Percentiles rank a stretch among this genome's conserved stretches.
These are phyloP conservation scores for Panthera leo DNA, from an alignment of 2,113 vertebrate genomes.

Conservation along the genomic window DNA sequence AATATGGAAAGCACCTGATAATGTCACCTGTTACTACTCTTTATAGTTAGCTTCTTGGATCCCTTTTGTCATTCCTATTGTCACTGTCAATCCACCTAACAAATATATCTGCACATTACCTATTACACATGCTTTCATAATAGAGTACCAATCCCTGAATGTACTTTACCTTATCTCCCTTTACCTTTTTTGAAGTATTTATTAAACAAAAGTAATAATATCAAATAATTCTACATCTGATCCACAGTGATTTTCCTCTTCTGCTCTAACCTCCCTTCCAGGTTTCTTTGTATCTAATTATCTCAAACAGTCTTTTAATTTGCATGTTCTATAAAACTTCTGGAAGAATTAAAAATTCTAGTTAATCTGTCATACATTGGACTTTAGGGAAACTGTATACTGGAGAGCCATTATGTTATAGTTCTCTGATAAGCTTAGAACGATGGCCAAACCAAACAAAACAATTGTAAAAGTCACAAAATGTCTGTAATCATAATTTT, in stretches of 20 bases:
- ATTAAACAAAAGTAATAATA: not conserved
- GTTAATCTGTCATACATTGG: not conserved
- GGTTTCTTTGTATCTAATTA: not conserved
- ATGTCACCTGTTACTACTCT: not conserved
- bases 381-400: not conserved
- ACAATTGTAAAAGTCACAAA: not conserved
- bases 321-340: not conserved
- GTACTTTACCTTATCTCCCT: not conserved
- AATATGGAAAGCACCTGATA: not conserved
- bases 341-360: not conserved
- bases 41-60: not conserved
- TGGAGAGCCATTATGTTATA: not conserved
- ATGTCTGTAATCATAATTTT: not conserved
- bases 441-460: not conserved
- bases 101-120: not conserved
- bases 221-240: not conserved
- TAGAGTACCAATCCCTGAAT: not conserved
- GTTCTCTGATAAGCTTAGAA: not conserved
- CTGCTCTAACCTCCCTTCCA: not conserved
- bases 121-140: not conserved
- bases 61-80: not conserved
- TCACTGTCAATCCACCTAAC: not conserved
- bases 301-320: not conserved
- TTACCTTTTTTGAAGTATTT: not conserved
- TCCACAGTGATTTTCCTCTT: not conserved